Evolutionary conservation across 1,140 invertebrate species (phyloP).

Genomic region (Drosophila prosaltans): DNA sequence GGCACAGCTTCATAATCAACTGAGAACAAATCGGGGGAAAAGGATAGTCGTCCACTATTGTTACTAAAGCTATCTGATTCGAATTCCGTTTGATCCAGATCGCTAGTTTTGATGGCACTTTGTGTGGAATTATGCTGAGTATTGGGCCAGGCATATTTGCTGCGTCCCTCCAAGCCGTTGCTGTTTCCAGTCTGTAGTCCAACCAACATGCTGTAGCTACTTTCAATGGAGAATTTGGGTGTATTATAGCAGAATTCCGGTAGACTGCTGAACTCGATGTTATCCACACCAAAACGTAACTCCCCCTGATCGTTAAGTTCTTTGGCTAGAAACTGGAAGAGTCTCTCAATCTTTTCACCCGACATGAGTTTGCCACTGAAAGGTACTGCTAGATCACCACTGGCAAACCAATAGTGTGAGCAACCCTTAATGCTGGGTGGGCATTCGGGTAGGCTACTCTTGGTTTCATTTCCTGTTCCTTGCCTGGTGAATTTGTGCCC

Average conservation of each 20-base stretch:
- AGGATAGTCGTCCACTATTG: conserved; percentile 61
- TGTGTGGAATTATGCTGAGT: conserved; percentile 37
- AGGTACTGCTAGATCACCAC: conserved; percentile 71
- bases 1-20: conserved; percentile 67
- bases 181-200: conserved; percentile 71
- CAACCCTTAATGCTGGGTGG: conserved; percentile 57
- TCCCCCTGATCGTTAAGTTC: conserved; percentile 34
- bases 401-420: conserved; percentile 79
- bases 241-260: conserved; percentile 60
- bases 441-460: conserved; percentile 38
- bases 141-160: conserved; percentile 73
- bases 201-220: conserved; percentile 77
- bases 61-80: conserved; percentile 64
- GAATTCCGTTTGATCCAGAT: conserved; percentile 70
- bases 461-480: neutral
- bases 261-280: conserved; percentile 67
- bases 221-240: conserved; percentile 77
- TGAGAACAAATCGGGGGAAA: conserved; percentile 66
- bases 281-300: conserved; percentile 70
- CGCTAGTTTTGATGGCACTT: conserved; percentile 70
- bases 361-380: conserved; percentile 66
- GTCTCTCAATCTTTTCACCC: conserved; percentile 57
- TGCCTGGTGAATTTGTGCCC: conserved; percentile 54
- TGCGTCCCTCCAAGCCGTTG: conserved; percentile 74
- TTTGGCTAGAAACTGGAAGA: conserved; percentile 60